Base-by-base conservation (phyloP, 1,140 invertebrate genomes). In the Psilanteris sp. region DNA sequence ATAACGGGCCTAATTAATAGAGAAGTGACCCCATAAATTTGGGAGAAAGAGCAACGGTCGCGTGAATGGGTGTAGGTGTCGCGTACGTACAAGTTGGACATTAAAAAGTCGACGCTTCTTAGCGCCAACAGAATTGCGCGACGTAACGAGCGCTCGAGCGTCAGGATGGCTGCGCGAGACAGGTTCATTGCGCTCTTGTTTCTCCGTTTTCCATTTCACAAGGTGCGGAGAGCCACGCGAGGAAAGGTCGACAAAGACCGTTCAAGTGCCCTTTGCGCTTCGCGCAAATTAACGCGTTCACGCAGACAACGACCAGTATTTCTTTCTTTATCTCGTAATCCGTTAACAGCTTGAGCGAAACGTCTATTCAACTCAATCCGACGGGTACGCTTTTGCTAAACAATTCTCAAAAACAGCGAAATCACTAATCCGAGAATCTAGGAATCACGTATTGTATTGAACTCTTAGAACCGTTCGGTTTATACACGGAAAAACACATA, bases 151-250 rank as follows among this genome's bases (percentile, higher is more conserved):
- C 74, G 46, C 34, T 54, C 50, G 41, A 70, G 74, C 57, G 68
- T 74, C 67, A 64, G 79, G 79, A 57, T 59, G 61, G 54, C 20
- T 66, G 44, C 57, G 59, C 62, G 44, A 77, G 62, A 78, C 44
- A 46, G 71, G 61, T 73, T 78, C 71, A 66, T 78, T 78, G 62
- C 66, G 62, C 61, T 57, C 71, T 75, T 64, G 75, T 78, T 57
- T 41, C 43, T 64, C 26, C 13, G 46, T 43, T 71, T 61, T 73
- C 52, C 46, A 55, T 62, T 39, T 64, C 29, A 32, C 57, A 55
- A 79, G 55, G 62, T 43, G 41, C 48, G 34, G 48, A 48, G 52
- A 59, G 64, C 64, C 52, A 59, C 64, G 52, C 52, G 52, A 29
- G 32, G 50, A 64, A 70, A 62, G 29, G 54, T 66, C 61, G 62